Conservation (phyloP, 2,888 invertebrate species). For the Heliconius hortense region DNA sequence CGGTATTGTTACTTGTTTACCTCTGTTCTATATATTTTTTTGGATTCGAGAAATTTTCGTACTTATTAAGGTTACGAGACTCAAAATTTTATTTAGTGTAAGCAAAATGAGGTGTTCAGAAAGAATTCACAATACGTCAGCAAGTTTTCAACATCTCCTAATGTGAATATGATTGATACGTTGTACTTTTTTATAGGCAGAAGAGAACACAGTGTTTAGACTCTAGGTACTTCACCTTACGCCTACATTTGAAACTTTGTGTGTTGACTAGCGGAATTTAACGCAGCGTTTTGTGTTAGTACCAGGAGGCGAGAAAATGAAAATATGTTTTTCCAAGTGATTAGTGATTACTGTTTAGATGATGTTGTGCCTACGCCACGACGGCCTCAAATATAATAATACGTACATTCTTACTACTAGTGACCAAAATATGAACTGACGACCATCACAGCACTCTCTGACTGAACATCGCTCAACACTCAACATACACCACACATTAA, state of each 20-base stretch:
- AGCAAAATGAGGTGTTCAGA: too few species aligned
- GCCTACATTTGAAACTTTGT: too few species aligned
- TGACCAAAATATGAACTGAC: neutral
- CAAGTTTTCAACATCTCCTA: too few species aligned
- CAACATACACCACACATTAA: slow-evolving; percentile 41
- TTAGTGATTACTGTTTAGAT: neutral
- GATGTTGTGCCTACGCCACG: neutral
- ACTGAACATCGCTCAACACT: neutral
- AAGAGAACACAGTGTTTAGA: too few species aligned
- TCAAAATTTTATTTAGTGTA: too few species aligned
- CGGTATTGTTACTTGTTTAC: neutral
- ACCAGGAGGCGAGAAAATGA: neutral
- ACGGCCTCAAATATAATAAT: neutral
- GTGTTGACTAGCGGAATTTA: too few species aligned
- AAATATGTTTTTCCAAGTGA: neutral
- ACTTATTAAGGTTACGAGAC: too few species aligned
- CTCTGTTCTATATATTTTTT: neutral
- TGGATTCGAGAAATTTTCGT: neutral
- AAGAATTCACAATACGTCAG: too few species aligned
- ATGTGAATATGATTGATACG: too few species aligned
- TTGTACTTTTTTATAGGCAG: too few species aligned
- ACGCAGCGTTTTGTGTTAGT: too few species aligned
- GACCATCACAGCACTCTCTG: neutral
- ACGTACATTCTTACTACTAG: neutral
- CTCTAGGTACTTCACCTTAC: too few species aligned